phyloP scores from a whole-genome alignment of 2,797 vertebrate species.

The Coreius guichenoti region DNA sequence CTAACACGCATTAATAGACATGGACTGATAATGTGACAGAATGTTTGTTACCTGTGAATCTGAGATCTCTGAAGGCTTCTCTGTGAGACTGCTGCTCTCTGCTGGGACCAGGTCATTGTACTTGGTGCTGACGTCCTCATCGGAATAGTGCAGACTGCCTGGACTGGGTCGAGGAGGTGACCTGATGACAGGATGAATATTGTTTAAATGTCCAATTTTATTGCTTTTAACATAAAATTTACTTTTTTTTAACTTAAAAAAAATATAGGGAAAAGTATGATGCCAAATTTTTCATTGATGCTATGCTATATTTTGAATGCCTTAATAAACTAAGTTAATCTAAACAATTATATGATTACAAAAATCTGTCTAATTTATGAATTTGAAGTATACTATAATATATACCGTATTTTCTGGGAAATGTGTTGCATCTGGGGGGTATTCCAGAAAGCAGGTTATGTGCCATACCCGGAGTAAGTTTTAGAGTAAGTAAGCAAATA shows the following conservation, averaged over 20 bases:
- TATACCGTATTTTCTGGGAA: neutral
- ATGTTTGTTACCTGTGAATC: conserved; percentile 88
- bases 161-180: conserved; percentile 95
- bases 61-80: conserved; percentile 95
- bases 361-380: neutral
- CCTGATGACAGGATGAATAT: conserved; percentile 67
- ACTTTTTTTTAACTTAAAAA: neutral
- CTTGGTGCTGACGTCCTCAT: conserved; percentile 94
- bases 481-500: no score
- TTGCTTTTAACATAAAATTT: neutral
- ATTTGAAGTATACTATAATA: neutral
- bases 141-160: conserved; percentile 94
- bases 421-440: no score
- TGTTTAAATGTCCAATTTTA: neutral
- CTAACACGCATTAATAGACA: neutral
- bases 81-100: conserved; percentile 96
- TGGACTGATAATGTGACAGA: neutral
- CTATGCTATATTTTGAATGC: neutral
- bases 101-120: conserved; percentile 96
- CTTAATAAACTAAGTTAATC: neutral
- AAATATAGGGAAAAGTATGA: neutral
- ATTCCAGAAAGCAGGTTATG: no score
- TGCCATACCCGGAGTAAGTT: no score
- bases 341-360: neutral
- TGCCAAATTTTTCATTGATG: neutral